Percentiles rank a stretch among this genome's conserved stretches.
phyloP scores from a whole-genome alignment of 2,888 invertebrate species.

The Apodemia duryi region DNA sequence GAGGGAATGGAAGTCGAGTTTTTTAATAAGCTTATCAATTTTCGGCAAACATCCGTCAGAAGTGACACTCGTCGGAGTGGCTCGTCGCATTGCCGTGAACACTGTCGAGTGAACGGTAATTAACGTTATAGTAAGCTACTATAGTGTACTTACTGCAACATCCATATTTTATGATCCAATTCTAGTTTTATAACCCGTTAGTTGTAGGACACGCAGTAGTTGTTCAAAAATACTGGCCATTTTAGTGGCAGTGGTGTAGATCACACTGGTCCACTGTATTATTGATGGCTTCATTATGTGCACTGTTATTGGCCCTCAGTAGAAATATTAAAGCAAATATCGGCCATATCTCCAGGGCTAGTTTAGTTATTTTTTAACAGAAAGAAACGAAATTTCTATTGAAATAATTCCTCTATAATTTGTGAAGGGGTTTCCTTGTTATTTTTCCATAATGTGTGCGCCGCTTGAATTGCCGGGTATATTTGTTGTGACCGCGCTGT shows the following conservation, averaged over 20 bases:
- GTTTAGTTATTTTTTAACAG: no score
- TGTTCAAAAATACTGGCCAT: not conserved
- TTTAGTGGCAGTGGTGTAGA: not conserved
- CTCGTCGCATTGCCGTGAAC: not conserved
- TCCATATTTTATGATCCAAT: not conserved
- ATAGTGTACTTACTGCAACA: not conserved
- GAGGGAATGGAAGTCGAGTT: no score
- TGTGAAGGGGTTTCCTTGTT: no score
- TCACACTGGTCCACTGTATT: not conserved
- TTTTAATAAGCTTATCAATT: not conserved
- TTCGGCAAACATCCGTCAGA: no score
- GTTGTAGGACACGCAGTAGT: not conserved
- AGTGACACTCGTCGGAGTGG: not conserved
- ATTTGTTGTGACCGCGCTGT: no score
- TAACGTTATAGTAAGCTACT: not conserved
- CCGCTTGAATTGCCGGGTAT: no score
- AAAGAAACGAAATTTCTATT: no score
- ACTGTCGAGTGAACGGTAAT: not conserved
- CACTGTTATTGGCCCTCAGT: no score
- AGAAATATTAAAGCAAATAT: no score
- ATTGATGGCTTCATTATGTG: not conserved
- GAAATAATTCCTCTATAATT: no score
- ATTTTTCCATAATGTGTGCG: no score
- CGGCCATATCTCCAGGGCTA: no score
- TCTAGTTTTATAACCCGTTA: not conserved